Evolutionary conservation across 2,797 vertebrate species (phyloP).

Genomic region (Crypturellus tataupa): DNA sequence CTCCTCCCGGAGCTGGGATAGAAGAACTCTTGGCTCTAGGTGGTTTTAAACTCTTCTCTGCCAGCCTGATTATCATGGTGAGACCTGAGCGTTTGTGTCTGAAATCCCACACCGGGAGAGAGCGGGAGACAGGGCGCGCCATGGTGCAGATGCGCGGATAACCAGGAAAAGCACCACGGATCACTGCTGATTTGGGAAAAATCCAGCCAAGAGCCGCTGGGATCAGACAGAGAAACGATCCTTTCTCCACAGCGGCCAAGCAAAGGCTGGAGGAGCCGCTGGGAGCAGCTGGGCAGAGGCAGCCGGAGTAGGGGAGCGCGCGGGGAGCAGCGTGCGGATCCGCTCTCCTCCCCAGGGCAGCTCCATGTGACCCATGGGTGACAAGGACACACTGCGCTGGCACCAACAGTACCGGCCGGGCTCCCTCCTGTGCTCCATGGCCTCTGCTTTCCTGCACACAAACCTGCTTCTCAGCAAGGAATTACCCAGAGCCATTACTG

Average conservation of each 20-base stretch:
- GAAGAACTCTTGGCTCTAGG: neutral
- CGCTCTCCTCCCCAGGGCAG: neutral
- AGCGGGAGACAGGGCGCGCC: neutral
- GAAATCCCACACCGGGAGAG: neutral
- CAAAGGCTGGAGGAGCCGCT: neutral
- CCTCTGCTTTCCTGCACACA: no score
- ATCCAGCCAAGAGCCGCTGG: neutral
- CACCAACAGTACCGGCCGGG: no score
- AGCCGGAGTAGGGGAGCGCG: neutral
- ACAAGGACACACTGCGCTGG: no score
- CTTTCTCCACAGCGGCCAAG: neutral
- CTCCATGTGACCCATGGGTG: neutral
- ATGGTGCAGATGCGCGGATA: neutral
- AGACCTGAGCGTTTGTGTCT: neutral
- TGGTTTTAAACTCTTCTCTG: neutral
- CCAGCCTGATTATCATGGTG: neutral
- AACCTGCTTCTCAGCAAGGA: neutral
- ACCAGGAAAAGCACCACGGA: neutral
- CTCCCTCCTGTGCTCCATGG: no score
- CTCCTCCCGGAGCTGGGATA: neutral
- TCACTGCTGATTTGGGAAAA: neutral
- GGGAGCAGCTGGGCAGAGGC: neutral
- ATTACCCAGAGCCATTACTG: constrained; percentile 26
- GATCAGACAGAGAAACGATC: neutral
- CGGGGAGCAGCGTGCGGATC: neutral